Percentiles rank a stretch among this genome's conserved stretches.
These are phyloP conservation scores for Cnemophilus loriae DNA, from an alignment of 2,113 vertebrate genomes.

Conservation along the genomic window DNA sequence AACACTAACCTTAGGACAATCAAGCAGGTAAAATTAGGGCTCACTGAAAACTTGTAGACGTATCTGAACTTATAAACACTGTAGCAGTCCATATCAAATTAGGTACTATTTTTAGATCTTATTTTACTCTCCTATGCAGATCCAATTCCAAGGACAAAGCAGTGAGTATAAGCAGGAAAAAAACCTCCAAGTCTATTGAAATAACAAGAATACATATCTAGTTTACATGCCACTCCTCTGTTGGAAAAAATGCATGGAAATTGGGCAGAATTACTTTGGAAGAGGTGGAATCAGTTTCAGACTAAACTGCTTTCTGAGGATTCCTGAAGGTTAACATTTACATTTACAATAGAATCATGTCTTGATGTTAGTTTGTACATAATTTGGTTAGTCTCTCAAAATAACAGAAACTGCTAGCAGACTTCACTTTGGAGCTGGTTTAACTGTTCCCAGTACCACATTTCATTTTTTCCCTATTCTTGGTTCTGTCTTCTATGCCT, in stretches of 20 bases:
- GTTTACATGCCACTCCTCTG: not conserved
- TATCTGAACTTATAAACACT: not conserved
- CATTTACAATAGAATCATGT: not conserved
- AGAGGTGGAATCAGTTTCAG: not conserved
- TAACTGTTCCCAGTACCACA: not conserved
- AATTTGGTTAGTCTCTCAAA: not conserved
- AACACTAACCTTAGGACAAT: not conserved
- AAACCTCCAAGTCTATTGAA: fast-evolving
- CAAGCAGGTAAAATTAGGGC: not conserved
- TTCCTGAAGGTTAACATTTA: not conserved
- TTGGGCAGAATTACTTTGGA: not conserved
- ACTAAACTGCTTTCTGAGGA: not conserved
- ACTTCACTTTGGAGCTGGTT: not conserved
- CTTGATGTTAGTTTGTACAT: not conserved
- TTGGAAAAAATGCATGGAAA: not conserved
- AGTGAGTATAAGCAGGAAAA: not conserved
- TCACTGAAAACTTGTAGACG: not conserved
- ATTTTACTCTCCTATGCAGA: not conserved
- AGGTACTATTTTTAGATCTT: not conserved
- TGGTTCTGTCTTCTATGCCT: too few species aligned
- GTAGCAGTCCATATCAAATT: not conserved
- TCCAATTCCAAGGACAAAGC: not conserved
- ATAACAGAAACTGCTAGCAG: not conserved
- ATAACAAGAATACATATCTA: fast-evolving
- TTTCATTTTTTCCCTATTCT: not conserved